These are phyloP conservation scores for Bathynomus jamesi DNA, from an alignment of 1,140 invertebrate species.

Conservation along the genomic window DNA sequence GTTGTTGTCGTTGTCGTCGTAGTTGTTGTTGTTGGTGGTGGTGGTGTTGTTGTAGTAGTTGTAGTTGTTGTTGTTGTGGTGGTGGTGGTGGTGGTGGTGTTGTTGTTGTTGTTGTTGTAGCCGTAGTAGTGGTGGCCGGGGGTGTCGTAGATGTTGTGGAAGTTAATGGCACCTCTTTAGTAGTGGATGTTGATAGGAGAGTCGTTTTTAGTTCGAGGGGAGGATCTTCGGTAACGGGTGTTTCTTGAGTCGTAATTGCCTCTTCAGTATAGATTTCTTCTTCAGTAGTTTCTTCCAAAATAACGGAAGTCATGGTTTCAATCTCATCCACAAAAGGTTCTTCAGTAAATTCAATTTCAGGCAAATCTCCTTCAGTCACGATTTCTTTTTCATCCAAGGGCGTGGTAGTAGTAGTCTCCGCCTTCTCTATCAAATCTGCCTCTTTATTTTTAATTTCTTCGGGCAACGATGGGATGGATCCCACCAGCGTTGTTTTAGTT, in stretches of 20 bases:
- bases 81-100: not conserved
- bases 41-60: no score
- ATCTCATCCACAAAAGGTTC: no score
- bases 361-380: no score
- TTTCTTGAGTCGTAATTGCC: not conserved
- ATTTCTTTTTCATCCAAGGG: conserved; percentile 4
- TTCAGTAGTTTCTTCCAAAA: not conserved
- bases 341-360: no score
- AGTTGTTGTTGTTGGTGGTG: no score
- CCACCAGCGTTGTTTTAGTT: not conserved
- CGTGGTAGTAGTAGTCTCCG: not conserved
- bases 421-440: not conserved
- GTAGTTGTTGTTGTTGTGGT: conserved; percentile 4
- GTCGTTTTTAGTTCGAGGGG: not conserved
- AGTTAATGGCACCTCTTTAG: not conserved
- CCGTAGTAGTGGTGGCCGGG: not conserved
- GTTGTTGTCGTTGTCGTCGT: not conserved
- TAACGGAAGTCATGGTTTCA: not conserved
- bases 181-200: not conserved
- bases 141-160: not conserved
- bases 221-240: no score
- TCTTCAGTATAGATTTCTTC: not conserved
- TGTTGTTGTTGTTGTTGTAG: not conserved
- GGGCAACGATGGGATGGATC: not conserved
- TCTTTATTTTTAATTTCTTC: not conserved